Evolutionary conservation across 2,113 vertebrate genomes (phyloP), one percentile per base, ranked within the genome.

Genomic region (Hiodon tergisus): DNA sequence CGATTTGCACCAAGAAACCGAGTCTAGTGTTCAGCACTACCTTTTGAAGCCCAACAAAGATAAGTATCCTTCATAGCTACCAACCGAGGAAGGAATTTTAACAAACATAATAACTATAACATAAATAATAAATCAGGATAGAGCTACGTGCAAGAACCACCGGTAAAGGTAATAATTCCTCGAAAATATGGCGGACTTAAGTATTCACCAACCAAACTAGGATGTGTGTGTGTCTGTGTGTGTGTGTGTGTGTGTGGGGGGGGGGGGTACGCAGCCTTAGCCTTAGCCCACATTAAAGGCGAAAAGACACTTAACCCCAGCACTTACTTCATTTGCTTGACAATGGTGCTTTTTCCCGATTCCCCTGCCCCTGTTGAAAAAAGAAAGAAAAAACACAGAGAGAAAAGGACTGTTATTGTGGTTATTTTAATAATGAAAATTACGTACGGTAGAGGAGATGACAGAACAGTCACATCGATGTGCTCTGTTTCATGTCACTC

Each of bases 271-370:
- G 85, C 85, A 80, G 31, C 31, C 31, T 85, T 78, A 80, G 31
- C 31, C 31, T 85, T 78, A 82, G 87, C 83, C 88, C 89, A 77
- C 82, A 83, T 81, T 47, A 81, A 48, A 78, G 72, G 83, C 76
- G 68, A 71, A 54, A 60, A 60, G 51, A 73, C 69, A 53, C 48
- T 72, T 76, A n/a, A 80, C 76, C 58, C 75, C 74, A 53, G 66
- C 82, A 96, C 95, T 96, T 94, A 98, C 96, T 97, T 98, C 96
- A 98, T 98, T 88, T 98, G 96, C 95, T 97, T 98, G 85, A 97
- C 96, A 90, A 98, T 98, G 93, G 96, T 97, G 92, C 95, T 97
- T 89, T 97, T 98, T 78, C 96, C 95, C 77, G 96, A 98, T 88
- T 98, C 95, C 82, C 95, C 96, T 80, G 96, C 96, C 88, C 96